A percentile compares a stretch with the other conserved stretches of the same genome.
Conservation (phyloP, 2,113 vertebrate species). For the Numenius arquata region DNA sequence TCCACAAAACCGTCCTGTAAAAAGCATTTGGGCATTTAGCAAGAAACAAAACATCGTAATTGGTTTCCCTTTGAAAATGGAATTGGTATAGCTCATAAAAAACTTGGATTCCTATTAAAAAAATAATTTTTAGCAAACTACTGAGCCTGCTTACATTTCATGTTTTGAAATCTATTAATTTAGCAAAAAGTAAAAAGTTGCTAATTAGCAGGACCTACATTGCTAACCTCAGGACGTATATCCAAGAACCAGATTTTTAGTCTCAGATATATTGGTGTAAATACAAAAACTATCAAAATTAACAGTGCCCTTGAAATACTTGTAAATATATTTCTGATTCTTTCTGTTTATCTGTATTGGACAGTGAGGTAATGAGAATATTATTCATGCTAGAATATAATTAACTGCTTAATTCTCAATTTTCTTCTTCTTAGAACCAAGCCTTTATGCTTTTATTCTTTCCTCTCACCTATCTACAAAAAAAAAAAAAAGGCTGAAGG, state of each 20-base stretch:
- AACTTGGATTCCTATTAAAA: not conserved
- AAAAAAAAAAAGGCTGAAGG: not conserved
- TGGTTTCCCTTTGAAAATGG: not conserved
- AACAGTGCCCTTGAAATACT: not conserved
- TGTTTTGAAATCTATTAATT: not conserved
- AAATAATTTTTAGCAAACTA: not conserved
- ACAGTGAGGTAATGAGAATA: not conserved
- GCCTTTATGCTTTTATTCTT: not conserved
- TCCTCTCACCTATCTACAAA: not conserved
- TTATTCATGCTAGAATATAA: not conserved
- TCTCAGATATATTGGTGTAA: not conserved
- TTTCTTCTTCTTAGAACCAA: not conserved
- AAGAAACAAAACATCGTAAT: not conserved
- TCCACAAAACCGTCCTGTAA: not conserved
- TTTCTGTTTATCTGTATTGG: not conserved
- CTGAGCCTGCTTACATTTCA: not conserved
- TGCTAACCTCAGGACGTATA: not conserved
- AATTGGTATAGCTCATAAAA: not conserved
- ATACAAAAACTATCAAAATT: not conserved
- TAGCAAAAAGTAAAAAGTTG: not conserved
- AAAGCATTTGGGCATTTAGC: not conserved
- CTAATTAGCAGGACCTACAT: not conserved
- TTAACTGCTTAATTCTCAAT: not conserved
- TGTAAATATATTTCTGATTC: not conserved
- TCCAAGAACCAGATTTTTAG: not conserved